Evolutionary conservation across 2,888 invertebrate species (phyloP).

Genomic region (Notocelia uddmanniana): DNA sequence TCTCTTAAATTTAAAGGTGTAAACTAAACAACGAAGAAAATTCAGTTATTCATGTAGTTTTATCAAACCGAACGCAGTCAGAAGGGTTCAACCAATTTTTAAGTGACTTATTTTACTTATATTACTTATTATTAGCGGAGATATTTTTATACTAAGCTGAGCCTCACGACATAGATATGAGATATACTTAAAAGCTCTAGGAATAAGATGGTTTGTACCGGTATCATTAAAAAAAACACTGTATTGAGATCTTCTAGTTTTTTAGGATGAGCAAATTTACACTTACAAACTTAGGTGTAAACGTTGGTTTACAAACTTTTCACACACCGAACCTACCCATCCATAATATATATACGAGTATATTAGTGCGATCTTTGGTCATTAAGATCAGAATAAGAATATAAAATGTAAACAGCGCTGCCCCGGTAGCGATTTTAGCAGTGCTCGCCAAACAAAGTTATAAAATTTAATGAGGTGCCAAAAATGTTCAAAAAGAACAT

Average conservation of each 20-base stretch:
- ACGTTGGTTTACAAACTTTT: slow-evolving; percentile 10
- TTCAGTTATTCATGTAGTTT: too few relatives aligned
- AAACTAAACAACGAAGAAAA: too few relatives aligned
- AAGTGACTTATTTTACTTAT: too few relatives aligned
- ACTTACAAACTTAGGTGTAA: slow-evolving; percentile 5
- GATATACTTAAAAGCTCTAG: too few relatives aligned
- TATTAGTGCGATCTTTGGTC: slow-evolving; percentile 48
- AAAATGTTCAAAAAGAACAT: slow-evolving; percentile 59
- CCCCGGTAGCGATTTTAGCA: slow-evolving; percentile 50
- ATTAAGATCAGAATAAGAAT: slow-evolving; percentile 56
- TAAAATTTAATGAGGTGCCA: slow-evolving; percentile 65
- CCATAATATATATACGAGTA: not conserved
- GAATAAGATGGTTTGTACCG: too few relatives aligned
- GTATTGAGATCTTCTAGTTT: not conserved
- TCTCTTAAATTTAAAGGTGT: too few relatives aligned
- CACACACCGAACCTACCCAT: slow-evolving; percentile 26
- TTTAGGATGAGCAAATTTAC: slow-evolving; percentile 3
- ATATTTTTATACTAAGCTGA: too few relatives aligned
- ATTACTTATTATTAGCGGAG: too few relatives aligned
- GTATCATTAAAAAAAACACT: too few relatives aligned
- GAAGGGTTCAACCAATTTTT: too few relatives aligned
- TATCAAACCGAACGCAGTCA: too few relatives aligned
- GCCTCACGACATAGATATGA: too few relatives aligned
- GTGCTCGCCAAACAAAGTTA: slow-evolving; percentile 55
- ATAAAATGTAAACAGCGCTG: slow-evolving; percentile 57